Evolutionary conservation across 2,888 invertebrate species (phyloP), one percentile per base, ranked within the genome.

Genomic region (Muschampia plurimacula): DNA sequence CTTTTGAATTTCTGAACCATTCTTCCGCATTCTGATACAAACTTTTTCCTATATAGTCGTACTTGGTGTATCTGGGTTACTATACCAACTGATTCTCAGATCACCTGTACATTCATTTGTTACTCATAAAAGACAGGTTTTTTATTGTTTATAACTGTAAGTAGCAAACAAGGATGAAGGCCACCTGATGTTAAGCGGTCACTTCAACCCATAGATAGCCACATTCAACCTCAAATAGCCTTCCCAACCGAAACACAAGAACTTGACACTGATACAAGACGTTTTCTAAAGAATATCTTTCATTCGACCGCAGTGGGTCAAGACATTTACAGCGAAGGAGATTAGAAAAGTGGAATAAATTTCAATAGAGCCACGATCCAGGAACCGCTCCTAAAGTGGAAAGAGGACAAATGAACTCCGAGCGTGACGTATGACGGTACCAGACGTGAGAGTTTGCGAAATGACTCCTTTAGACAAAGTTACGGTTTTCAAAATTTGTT

Each of bases 291-390:
- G 52, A 9, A 22, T 10, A 55, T 55, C 55, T 8, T 55, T 22
- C 22, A 22, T 55, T n/a, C 55, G 22, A 9, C 55, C n/a, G 55
- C 55, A 10, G 55, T 55, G 9, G 9, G 55, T 22, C 22, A 55
- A 22, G 22, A 22, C 9, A 55, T 55, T 22, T 55, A 49, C 22
- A 55, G 52, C 15, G 8, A 52, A 52, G 22, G 22, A 55, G 55
- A 55, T 55, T 55, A 55, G 55, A 22, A 55, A 22, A 55, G 22
- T 22, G 8, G 22, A 22, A 55, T 55, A 55, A 55, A 55, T 55
- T 55, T 55, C 55, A 55, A 55, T 55, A 55, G 55, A 55, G 55
- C 52, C 52, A 55, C 52, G 52, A 55, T 55, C 52, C 52, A 55
- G 52, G 15, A 55, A 55, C 52, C 52, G 8, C 22, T 55, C 52